Evolutionary conservation across 2,888 invertebrate species (phyloP), one percentile per base, ranked within the genome.

Genomic region (Siphlonurus alternatus): DNA sequence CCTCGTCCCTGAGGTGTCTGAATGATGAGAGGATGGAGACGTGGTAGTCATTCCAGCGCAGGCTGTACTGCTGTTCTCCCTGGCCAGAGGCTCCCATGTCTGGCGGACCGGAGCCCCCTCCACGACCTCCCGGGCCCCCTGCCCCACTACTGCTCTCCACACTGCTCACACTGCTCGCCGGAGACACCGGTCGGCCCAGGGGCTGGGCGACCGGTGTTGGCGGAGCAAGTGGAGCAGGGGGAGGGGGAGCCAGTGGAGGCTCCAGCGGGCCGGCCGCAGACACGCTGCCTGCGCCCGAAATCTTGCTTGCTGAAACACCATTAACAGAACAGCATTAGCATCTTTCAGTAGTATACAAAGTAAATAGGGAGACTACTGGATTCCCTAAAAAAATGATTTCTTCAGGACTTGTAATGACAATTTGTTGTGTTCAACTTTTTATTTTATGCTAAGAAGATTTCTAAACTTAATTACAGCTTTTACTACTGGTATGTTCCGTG

Each of bases 41-140:
- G 77, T 93, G 92, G 80, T 92, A 93, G 79, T 93, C 93, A 77
- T 93, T 93, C 93, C 93, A 93, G 74, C 92, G 86, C 77, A 93
- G 83, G 76, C 92, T 90, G 79, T 93, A 93, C 78, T 92, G 92
- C 80, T 92, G 91, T 80, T 87, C 87, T 71, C 84, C 68, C 67
- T 53, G 51, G 53, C 51, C n/a, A 59, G 51, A 25, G 51, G 54
- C 53, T 22, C 38, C 15, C 56, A 23, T 54, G 56, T 56, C 24
- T 56, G 19, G 19, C 23, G 59, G 22, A 20, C 23, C 22, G 7
- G 24, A 20, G 10, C 38, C 62, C 20, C 56, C 65, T 72, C 23
- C 22, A 7, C 23, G 25, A 10, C 38, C 62, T 23, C 56, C 65
- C 72, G 72, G 71, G 71, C 69, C 69, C 68, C 67, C 68, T 62